Evolutionary conservation across 2,113 vertebrate genomes (phyloP), one percentile per base, ranked within the genome.

Genomic region (Carassius gibelio): DNA sequence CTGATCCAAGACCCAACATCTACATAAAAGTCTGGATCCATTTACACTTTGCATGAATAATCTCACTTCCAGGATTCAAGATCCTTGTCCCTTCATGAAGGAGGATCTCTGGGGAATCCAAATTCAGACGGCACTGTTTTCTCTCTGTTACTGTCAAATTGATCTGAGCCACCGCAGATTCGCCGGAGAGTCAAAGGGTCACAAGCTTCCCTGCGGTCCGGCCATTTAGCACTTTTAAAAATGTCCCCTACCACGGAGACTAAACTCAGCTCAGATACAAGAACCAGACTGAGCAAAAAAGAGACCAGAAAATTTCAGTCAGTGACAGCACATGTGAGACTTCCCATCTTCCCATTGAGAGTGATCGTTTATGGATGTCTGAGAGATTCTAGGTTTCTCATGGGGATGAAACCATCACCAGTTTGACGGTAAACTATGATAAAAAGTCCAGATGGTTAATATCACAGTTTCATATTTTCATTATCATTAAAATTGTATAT

Each of bases 171-270:
- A 36, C 45, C 36, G 9, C 72, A 82, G 79, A 78, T 77, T 38
- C n/a, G 17, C 30, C 72, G 74, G 64, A 59, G 66, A 52, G 76
- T 72, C 79, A 78, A 72, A 85, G 77, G 83, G 87, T 85, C 87
- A 62, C 21, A 21, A 13, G 55, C 42, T 74, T 36, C 82, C 82
- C 76, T 19, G 36, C 14, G 15, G 78, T 55, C 55, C 4, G 72
- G 81, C 78, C 76, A 80, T 87, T 80, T 87, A 45, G n/a, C 62
- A 30, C 61, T 83, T 14, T 59, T 36, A 68, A 45, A 79, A 52
- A 59, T 15, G 11, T 57, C 34, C 68, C 62, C 74, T 82, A 23
- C 45, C 83, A 59, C 64, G 9, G 52, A 69, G 13, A 55, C 11
- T 17, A 17, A 69, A 79, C 71, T 42, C 38, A 8, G 38, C 38